Evolutionary conservation across 2,113 vertebrate genomes (phyloP), one percentile per base, ranked within the genome.

Genomic region (Columbina picui): DNA sequence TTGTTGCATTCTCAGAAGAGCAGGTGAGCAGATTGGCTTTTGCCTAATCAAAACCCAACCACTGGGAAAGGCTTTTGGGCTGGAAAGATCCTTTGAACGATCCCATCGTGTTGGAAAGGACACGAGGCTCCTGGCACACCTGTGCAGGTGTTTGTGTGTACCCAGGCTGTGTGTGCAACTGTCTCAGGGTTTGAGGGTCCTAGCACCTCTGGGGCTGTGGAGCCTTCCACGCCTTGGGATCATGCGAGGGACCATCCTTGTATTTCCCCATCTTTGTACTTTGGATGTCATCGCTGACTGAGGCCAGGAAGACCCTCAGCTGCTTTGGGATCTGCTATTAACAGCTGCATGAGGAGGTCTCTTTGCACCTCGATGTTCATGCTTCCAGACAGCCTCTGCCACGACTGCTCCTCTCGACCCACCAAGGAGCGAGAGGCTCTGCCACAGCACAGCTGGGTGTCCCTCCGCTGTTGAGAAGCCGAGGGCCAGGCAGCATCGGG

Each of bases 141-240:
- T 0, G 0, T 59, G 55, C 49, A 67, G 67, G 67, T 0, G 0
- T 56, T 76, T 18, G 32, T 52, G 70, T 43, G n/a, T 75, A 26
- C 22, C n/a, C 74, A 65, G 78, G 22, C 71, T 41, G 4, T 7
- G 11, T 14, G 43, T 76, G 57, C 45, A 53, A 61, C 45, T 13
- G 36, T 11, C 14, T 43, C 43, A 21, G 47, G 10, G 34, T 26
- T 2, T 10, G 49, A 79, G 52, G 14, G 63, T 23, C 30, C 79
- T 53, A 50, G 27, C 63, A 90, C 34, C 68, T 63, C 68, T 69
- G 0, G 74, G 49, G 36, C 67, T 90, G 59, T 6, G 9, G 32
- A 82, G 34, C 74, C 34, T 77, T 83, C 34, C 38, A 74, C 21
- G 38, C 9, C 45, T 26, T 52, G 12, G 63, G 36, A 21, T 4